A percentile compares a stretch with the other conserved stretches of the same genome.
These are phyloP conservation scores for Poecilia latipinna DNA, from an alignment of 2,113 vertebrate genomes.

Conservation along the genomic window DNA sequence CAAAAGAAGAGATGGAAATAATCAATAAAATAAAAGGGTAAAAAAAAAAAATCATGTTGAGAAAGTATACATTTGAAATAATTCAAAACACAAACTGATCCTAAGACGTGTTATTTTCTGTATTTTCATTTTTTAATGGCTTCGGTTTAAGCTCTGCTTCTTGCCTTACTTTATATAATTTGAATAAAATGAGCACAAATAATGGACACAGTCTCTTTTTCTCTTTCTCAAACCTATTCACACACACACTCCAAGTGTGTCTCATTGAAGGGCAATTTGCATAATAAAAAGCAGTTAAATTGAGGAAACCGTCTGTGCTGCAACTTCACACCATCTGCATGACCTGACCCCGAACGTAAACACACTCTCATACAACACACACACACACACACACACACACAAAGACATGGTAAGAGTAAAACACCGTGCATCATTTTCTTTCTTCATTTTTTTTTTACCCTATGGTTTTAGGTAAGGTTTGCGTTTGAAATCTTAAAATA, in stretches of 20 bases:
- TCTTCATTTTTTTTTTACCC: background rate
- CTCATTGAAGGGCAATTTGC: constrained; percentile 78
- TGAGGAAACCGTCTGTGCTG: constrained; percentile 80
- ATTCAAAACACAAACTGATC: background rate
- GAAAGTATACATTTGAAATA: background rate
- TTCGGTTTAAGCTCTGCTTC: constrained; percentile 11
- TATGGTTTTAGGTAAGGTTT: background rate
- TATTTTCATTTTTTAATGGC: constrained; percentile 2
- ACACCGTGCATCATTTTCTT: constrained; percentile 13
- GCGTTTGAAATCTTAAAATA: background rate
- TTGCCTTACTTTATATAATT: constrained; percentile 40
- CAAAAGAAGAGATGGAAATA: background rate
- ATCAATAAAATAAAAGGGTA: constrained; percentile 11
- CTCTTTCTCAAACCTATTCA: constrained; percentile 6
- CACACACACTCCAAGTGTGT: constrained; percentile 41
- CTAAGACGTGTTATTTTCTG: background rate
- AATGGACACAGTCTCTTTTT: constrained; percentile 20
- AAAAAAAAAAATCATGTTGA: background rate
- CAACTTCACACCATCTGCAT: constrained; percentile 82
- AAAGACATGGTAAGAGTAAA: constrained; percentile 43
- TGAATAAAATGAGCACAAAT: constrained; percentile 42
- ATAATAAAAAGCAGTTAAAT: constrained; percentile 82
- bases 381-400: constrained; percentile 29
- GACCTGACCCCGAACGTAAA: constrained; percentile 74
- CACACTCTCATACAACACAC: constrained; percentile 24